Base-by-base conservation (phyloP, 2,888 invertebrate genomes). In the Deilephila porcellus region DNA sequence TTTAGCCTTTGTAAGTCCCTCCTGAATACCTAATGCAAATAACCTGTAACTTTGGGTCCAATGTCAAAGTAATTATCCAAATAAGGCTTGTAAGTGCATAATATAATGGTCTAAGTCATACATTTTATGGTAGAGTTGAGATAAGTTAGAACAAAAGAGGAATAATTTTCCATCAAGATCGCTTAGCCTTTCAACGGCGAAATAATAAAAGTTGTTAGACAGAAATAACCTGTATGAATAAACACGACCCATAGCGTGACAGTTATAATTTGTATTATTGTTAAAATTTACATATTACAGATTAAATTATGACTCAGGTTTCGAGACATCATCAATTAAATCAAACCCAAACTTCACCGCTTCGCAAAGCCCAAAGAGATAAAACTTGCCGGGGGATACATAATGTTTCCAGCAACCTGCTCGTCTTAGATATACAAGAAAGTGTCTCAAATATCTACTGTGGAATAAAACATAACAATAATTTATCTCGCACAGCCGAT, bases 401-500 rank as follows among this genome's bases (percentile, higher is more conserved):
- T 62, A 63, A 71, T 71, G 63, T 71, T 60, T 70, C 62, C 32
- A 20, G n/a, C 20, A 72, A 20, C 70, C 53, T 53, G 67, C 72
- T 70, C 67, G 59, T 29, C 67, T 71, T 70, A 64, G 32, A 63
- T 25, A 45, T 52, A 25, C 19, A n/a, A 56, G 56, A 56, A 37
- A 25, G 45, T 67, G 6, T 67, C 45, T 45, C 25, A 67, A 45
- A 70, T 67, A 34, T 37, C 72, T 72, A 25, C 71, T 56, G 59
- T 19, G 32, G 56, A 63, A 71, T 53, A 64, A 73, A 64, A 75
- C 60, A 75, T 70, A 76, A 77, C 73, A 75, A 76, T 77, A 77
- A 81, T 78, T 81, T 78, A 80, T 78, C 85, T 83, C 77, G 80
- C 75, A 81, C 79, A 79, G 80, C 75, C 79, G 87, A 89, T 90